Evolutionary conservation across 2,797 vertebrate genomes (phyloP).

Genomic region (Gymnoscopelus microlampas): DNA sequence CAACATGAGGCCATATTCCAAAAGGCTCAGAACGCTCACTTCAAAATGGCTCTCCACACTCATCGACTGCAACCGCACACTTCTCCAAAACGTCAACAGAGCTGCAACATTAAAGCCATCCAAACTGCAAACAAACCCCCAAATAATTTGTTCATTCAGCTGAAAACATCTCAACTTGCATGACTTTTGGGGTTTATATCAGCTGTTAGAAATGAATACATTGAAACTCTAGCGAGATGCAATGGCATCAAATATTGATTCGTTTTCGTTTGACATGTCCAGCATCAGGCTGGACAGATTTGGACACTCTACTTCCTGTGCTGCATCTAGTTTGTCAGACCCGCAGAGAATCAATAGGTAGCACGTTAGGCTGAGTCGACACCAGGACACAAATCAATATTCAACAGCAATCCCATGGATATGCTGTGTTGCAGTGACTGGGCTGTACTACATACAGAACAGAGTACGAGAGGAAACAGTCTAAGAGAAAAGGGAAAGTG

Average conservation of each 20-base stretch:
- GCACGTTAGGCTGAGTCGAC: slow-evolving; percentile 14
- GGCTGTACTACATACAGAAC: too few species aligned
- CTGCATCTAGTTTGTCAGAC: not conserved
- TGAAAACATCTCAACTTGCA: too few species aligned
- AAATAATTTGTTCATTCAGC: too few species aligned
- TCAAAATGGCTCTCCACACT: slow-evolving; percentile 21
- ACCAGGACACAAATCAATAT: slow-evolving; percentile 12
- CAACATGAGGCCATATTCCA: slow-evolving; percentile 10
- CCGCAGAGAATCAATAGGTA: slow-evolving; percentile 15
- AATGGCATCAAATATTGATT: too few species aligned
- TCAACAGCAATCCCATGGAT: slow-evolving; percentile 6
- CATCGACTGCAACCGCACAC: not conserved
- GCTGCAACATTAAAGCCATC: not conserved
- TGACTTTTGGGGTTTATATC: too few species aligned
- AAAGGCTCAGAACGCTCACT: not conserved
- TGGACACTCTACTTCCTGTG: slow-evolving; percentile 3
- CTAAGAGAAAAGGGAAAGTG: too few species aligned
- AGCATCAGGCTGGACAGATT: slow-evolving; percentile 1
- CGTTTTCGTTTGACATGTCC: too few species aligned
- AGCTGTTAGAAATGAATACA: too few species aligned
- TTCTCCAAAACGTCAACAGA: too few species aligned
- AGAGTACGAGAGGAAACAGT: too few species aligned
- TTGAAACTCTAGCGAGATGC: too few species aligned
- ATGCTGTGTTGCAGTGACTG: too few species aligned
- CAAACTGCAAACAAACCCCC: not conserved